Evolutionary conservation across 2,888 invertebrate species (phyloP).

Genomic region (Tipula confusa): DNA sequence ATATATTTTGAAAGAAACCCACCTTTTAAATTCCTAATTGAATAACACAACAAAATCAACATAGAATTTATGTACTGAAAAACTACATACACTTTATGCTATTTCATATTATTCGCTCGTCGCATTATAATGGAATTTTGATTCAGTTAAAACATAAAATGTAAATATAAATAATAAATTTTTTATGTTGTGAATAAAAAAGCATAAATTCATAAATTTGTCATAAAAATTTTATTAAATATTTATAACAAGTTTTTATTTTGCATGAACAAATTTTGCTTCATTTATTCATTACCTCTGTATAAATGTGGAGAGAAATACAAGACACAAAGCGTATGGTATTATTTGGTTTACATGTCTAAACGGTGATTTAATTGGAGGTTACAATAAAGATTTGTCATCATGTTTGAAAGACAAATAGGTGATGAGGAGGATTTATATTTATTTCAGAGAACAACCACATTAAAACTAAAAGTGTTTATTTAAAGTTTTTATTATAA

Average conservation of each 20-base stretch:
- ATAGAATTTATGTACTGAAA: background rate
- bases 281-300: constrained; percentile 9
- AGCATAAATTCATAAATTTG: constrained; percentile 5
- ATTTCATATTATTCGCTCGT: background rate
- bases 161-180: constrained; percentile 16
- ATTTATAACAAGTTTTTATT: background rate
- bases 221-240: constrained; percentile 17
- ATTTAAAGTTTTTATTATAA: too few species aligned
- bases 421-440: too few species aligned
- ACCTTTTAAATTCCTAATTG: background rate
- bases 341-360: background rate
- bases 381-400: too few species aligned
- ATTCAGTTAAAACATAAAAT: background rate
- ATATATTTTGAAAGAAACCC: background rate
- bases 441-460: too few species aligned
- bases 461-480: too few species aligned
- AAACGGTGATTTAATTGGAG: too few species aligned
- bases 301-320: background rate
- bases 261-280: constrained; percentile 20
- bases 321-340: background rate
- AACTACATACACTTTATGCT: background rate
- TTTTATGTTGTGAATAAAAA: background rate
- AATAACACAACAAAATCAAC: background rate
- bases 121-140: background rate
- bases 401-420: too few species aligned